A percentile compares a stretch with the other conserved stretches of the same genome.
Conservation (phyloP, 1,140 invertebrate species). For the Rhagoletis pomonella region DNA sequence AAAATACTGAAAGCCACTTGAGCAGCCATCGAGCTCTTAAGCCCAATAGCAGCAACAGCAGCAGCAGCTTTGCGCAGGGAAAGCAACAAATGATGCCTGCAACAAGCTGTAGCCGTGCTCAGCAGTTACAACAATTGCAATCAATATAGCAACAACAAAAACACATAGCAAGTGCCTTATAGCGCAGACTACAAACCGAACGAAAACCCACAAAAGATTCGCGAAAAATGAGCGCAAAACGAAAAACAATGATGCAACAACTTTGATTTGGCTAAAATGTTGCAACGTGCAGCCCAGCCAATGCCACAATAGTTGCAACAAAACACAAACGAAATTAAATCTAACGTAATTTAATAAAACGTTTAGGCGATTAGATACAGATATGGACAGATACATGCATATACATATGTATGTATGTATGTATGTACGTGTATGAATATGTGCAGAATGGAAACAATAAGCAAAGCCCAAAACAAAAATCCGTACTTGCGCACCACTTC, state of each 20-base stretch:
- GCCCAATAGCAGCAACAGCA: not conserved
- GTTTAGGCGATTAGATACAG: constrained; percentile 41
- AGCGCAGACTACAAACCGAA: not conserved
- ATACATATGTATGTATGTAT: not conserved
- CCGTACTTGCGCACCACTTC: not conserved
- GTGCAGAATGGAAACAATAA: too few relatives aligned
- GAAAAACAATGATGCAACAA: constrained; percentile 39
- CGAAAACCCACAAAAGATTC: not conserved
- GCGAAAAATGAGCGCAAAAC: constrained; percentile 16
- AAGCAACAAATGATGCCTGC: constrained; percentile 13
- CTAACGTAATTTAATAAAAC: constrained; percentile 50
- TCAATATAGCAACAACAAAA: not conserved
- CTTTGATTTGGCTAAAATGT: constrained; percentile 35
- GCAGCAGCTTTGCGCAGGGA: not conserved
- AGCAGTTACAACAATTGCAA: constrained; percentile 4
- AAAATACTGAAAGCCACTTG: constrained; percentile 19
- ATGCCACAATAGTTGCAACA: constrained; percentile 1
- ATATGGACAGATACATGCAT: not conserved
- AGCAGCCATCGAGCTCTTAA: not conserved
- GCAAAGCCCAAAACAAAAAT: too few relatives aligned
- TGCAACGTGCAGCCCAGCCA: constrained; percentile 14
- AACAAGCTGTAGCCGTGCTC: not conserved
- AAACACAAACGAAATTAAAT: not conserved
- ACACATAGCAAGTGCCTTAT: not conserved
- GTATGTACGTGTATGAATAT: too few relatives aligned